A percentile compares a stretch with the other conserved stretches of the same genome.
Evolutionary conservation across 1,140 invertebrate species (phyloP).

Genomic region (Macrobrachium rosenbergii): DNA sequence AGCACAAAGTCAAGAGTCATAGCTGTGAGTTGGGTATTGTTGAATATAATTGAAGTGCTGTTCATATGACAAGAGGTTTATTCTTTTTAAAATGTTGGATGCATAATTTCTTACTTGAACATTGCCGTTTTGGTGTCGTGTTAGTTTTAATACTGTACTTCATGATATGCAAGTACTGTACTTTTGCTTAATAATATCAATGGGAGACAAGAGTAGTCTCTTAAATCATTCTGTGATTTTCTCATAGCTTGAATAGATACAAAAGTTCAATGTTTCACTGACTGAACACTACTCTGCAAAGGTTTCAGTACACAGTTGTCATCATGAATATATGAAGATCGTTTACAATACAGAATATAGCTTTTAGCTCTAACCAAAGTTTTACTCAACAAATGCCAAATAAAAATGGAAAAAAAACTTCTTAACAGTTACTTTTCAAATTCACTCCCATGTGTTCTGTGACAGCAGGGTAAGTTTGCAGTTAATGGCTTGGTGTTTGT

Average conservation of each 20-base stretch:
- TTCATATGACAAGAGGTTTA: slow-evolving; percentile 27
- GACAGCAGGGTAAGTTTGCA: slow-evolving; percentile 7
- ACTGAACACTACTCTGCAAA: slow-evolving; percentile 28
- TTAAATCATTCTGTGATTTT: slow-evolving; percentile 56
- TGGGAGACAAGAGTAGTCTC: slow-evolving; percentile 39
- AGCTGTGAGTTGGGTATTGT: slow-evolving; percentile 38
- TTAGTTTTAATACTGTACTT: slow-evolving; percentile 42
- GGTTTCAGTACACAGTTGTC: slow-evolving; percentile 5
- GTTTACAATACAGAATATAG: background rate
- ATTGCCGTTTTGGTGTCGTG: slow-evolving; percentile 47
- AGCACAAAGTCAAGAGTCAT: slow-evolving; percentile 15
- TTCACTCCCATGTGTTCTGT: background rate
- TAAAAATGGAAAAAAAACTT: background rate
- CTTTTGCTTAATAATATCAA: slow-evolving; percentile 29
- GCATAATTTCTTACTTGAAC: slow-evolving; percentile 53
- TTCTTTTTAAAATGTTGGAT: slow-evolving; percentile 44
- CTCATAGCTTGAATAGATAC: slow-evolving; percentile 39
- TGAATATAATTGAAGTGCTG: slow-evolving; percentile 29
- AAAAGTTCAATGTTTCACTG: slow-evolving; percentile 36
- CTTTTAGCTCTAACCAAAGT: background rate
- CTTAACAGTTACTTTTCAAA: background rate
- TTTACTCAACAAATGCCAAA: background rate
- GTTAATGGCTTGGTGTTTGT: slow-evolving; percentile 34
- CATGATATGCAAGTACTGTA: slow-evolving; percentile 44
- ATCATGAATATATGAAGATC: background rate